Evolutionary conservation across 2,888 invertebrate species (phyloP).

Genomic region (Crossocerus cetratus): DNA sequence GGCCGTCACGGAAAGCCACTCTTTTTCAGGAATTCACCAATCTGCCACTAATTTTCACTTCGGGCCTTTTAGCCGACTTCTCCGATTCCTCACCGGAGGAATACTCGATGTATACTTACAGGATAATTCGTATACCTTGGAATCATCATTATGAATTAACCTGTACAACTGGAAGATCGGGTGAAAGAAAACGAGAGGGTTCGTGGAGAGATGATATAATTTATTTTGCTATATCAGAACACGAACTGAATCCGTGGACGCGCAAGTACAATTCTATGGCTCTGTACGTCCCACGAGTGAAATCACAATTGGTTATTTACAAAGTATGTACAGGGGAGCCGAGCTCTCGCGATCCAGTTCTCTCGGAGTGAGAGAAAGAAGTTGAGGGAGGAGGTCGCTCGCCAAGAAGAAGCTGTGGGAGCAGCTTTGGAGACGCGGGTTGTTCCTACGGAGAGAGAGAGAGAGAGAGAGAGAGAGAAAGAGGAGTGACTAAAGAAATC

Average conservation of each 20-base stretch:
- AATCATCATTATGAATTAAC: too few species aligned
- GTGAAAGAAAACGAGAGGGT: constrained; percentile 15
- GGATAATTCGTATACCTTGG: too few species aligned
- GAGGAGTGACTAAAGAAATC: too few species aligned
- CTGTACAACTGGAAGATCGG: constrained; percentile 3
- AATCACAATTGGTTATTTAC: constrained; percentile 74
- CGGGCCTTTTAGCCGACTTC: neutral
- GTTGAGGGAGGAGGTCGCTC: too few species aligned
- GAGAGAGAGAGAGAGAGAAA: too few species aligned
- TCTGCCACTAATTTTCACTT: too few species aligned
- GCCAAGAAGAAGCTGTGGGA: too few species aligned
- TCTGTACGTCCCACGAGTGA: constrained; percentile 63
- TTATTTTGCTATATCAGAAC: constrained; percentile 75
- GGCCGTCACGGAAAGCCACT: constrained; percentile 1
- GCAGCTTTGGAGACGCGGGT: too few species aligned
- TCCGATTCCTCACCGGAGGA: neutral
- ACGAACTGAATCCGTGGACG: constrained; percentile 71
- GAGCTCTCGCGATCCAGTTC: too few species aligned
- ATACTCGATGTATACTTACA: neutral
- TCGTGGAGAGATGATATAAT: constrained; percentile 70
- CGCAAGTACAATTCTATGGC: constrained; percentile 65
- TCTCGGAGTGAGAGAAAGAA: too few species aligned
- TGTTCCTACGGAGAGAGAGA: too few species aligned
- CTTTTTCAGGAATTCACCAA: too few species aligned
- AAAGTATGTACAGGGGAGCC: constrained; percentile 52